Evolutionary conservation across 2,888 invertebrate genomes (phyloP).

Genomic region (Lycocerus yunnanus): DNA sequence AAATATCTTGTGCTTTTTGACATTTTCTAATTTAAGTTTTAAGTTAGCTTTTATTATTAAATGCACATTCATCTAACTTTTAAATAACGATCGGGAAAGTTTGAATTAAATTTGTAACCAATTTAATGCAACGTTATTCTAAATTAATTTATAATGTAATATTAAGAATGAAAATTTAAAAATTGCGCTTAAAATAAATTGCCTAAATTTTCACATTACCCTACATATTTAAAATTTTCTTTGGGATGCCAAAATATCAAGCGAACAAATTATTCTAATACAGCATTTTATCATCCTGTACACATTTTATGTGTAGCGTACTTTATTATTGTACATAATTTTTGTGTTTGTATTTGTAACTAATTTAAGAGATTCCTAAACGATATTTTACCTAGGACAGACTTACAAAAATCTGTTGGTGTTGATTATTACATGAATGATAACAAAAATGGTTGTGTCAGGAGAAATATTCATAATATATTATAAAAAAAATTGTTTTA

Average conservation of each 20-base stretch:
- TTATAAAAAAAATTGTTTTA: background rate
- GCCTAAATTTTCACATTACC: background rate
- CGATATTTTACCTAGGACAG: background rate
- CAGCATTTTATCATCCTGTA: background rate
- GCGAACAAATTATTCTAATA: background rate
- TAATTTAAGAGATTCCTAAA: background rate
- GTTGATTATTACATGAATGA: background rate
- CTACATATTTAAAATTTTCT: background rate
- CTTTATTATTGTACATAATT: background rate
- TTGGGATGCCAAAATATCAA: background rate
- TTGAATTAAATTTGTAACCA: background rate
- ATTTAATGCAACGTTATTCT: background rate
- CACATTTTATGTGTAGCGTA: background rate
- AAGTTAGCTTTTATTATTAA: background rate
- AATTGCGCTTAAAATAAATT: background rate
- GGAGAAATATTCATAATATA: background rate
- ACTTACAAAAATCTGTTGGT: background rate
- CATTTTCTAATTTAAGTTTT: background rate
- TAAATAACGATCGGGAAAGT: background rate
- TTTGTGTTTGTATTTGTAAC: background rate
- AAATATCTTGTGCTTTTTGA: background rate
- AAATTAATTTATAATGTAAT: background rate
- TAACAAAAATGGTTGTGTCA: slow-evolving; percentile 24
- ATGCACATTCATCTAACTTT: background rate
- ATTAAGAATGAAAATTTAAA: background rate